Evolutionary conservation across 2,797 vertebrate genomes (phyloP).

Genomic region (Ctenochaetus hawaiiensis): DNA sequence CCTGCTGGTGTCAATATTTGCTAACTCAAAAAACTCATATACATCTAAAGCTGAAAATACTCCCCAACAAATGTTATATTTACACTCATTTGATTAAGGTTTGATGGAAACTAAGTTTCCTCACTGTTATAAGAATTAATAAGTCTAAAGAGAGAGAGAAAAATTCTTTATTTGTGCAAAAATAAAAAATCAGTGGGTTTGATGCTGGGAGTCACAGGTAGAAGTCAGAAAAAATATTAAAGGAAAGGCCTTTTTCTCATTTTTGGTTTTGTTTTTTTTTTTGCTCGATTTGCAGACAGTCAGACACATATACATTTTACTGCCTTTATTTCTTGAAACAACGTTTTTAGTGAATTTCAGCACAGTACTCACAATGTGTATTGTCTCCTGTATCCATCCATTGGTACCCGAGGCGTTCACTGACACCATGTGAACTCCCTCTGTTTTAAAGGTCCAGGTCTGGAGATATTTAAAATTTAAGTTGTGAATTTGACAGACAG

Average conservation of each 20-base stretch:
- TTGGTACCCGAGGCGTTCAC: constrained; percentile 63
- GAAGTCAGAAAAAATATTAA: too few relatives aligned
- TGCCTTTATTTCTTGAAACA: too few relatives aligned
- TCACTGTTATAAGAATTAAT: background rate
- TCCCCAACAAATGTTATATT: background rate
- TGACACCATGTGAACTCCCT: constrained; percentile 62
- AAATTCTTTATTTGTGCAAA: too few relatives aligned
- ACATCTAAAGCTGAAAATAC: background rate
- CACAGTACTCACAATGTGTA: constrained; percentile 59
- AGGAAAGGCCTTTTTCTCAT: too few relatives aligned
- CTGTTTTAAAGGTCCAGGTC: constrained; percentile 63
- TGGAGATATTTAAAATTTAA: constrained; percentile 1
- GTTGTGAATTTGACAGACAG: background rate
- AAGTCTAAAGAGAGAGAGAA: too few relatives aligned
- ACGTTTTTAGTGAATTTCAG: background rate
- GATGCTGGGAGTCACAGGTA: too few relatives aligned
- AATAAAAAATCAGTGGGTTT: too few relatives aligned
- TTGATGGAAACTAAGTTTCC: background rate
- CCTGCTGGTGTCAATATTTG: background rate
- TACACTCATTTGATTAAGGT: background rate
- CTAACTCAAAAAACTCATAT: background rate
- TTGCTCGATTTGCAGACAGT: too few relatives aligned
- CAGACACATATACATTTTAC: too few relatives aligned
- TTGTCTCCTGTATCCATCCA: constrained; percentile 65
- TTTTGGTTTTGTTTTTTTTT: too few relatives aligned